Base-by-base conservation (phyloP, 2,113 vertebrate species). In the Prionailurus bengalensis region DNA sequence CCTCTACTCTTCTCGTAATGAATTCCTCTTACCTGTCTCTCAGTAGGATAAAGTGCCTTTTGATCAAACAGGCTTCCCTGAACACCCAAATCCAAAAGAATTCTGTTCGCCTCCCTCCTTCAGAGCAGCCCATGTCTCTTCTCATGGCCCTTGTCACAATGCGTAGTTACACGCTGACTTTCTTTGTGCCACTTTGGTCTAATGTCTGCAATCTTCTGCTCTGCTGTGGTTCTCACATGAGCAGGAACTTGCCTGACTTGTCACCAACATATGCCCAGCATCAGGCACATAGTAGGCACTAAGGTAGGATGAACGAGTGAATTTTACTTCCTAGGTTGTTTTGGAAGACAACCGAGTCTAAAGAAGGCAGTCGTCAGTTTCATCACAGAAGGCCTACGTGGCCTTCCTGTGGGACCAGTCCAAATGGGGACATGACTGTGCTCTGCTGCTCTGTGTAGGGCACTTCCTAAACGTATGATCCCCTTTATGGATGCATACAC, bases 401-500 rank as follows among this genome's bases (percentile, higher is more conserved):
- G 31, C 33, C 10, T 42, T 68, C 36, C 12, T 33, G 1, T 12
- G 27, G 70, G 48, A 25, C 51, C 7, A 3, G 7, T 45, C 27
- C 80, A 25, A 8, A 1, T 0, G 4, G 14, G 51, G 14, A 1
- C 36, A 11, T 14, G 70, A 13, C 36, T 23, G 7, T 15, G 39
- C 19, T 7, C 55, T 82, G 31, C 12, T 45, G 23, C 31, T 74
- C 36, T 21, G 33, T 48, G 31, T 33, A 33, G 79, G 36, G 19
- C 42, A 7, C 27, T 53, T 36, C 29, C 31, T 48, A 1, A 0
- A 0, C 1, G 1, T 5, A 9, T 0, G 0, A 70, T 89, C 27
- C 15, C 39, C 70, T n/a, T 6, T 10, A 42, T 2, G 0, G 33
- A 58, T 27, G 48, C 33, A 6, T 17, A 42, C 48, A 10, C 1